Base-by-base conservation (phyloP, 2,888 invertebrate genomes). In the Helicoverpa assulta region DNA sequence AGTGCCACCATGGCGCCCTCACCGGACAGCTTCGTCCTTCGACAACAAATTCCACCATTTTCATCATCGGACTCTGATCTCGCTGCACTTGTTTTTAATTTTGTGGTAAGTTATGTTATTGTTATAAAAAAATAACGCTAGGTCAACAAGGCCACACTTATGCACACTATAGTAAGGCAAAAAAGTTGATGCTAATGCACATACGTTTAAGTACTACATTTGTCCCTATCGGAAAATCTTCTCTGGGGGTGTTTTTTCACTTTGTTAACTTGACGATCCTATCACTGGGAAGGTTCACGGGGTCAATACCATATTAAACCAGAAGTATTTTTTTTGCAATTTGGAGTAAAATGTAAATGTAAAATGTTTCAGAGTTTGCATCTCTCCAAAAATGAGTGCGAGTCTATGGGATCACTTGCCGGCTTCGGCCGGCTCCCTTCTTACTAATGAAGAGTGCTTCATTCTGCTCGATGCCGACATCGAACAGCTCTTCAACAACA, bases 1-100 rank as follows among this genome's bases (percentile, higher is more conserved):
- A 98, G 98, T 96, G 98, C 98, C 98, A 97, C 87, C 91, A 98
- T 98, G 98, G 98, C 98, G 97, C 96, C 96, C 96, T 94, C 94
- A 94, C 92, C 96, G 96, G 96, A 96, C 96, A 96, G 93, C 94
- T 96, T 96, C 95, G 96, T 96, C 96, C 96, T 95, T 93, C 95
- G 96, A 96, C 97, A 96, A 96, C 94, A 95, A 96, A 94, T 94
- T 95, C 93, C 94, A 88, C 90, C 94, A 94, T 88, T 90, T 89
- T 84, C 89, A 86, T 83, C 88, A 85, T 88, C 88, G 89, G 89
- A 91, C 84, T 81, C 86, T 83, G 86, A 88, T 82, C 85, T 84
- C 83, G 78, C 82, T 81, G 87, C 88, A 87, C 89, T 92, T 86
- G 85, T 88, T 85, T 85, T 90, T 86, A 73, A 75, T 85, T 82